Percentiles rank a stretch among this genome's conserved stretches.
These are phyloP conservation scores for Carcharodon carcharias DNA, from an alignment of 2,797 vertebrate genomes.

Conservation along the genomic window DNA sequence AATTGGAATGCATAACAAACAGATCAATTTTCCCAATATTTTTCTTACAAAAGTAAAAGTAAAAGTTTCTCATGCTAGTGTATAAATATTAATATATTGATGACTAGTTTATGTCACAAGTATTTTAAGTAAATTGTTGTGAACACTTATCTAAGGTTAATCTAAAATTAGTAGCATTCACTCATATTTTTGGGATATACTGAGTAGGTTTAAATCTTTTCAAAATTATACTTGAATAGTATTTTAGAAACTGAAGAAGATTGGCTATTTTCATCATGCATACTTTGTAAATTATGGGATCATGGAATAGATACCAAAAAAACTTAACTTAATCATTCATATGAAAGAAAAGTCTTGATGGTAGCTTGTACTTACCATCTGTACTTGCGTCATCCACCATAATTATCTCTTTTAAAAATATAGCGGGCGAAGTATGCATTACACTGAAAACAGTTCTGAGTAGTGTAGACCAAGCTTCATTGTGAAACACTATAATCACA, in stretches of 20 bases:
- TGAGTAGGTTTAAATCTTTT: neutral
- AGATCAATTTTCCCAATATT: neutral
- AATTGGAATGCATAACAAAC: neutral
- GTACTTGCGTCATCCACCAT: constrained; percentile 93
- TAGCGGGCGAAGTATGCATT: constrained; percentile 86
- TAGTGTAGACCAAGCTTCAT: constrained; percentile 94
- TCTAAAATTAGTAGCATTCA: neutral
- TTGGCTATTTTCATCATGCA: neutral
- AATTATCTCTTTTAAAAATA: constrained; percentile 93
- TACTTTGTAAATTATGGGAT: neutral
- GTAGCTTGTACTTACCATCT: constrained; percentile 70
- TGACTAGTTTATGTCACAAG: neutral
- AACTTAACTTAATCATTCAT: neutral
- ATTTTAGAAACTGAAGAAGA: neutral
- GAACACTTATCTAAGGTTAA: neutral
- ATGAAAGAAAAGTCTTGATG: neutral
- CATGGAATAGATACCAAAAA: neutral
- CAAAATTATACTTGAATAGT: neutral
- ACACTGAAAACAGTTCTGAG: constrained; percentile 94
- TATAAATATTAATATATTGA: neutral
- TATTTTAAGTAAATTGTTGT: neutral
- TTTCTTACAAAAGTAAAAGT: neutral
- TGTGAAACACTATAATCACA: constrained; percentile 96
- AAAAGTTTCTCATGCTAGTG: neutral
- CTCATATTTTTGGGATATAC: neutral